phyloP scores from a whole-genome alignment of 2,797 vertebrate genomes.

The Bufotes viridis region DNA sequence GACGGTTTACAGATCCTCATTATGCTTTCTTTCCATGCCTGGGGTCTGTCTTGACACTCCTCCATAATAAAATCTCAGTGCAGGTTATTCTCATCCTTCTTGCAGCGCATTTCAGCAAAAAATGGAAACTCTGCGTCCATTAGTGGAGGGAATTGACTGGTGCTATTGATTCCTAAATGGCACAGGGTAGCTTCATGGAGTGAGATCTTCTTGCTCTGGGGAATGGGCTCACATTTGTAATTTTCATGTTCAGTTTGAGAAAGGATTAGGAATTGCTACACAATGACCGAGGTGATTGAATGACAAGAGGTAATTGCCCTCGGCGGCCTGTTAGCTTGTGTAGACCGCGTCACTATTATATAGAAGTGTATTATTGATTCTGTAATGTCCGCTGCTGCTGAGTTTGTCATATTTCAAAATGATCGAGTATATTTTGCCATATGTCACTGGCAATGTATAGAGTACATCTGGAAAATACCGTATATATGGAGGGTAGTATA shows the following conservation, averaged over 20 bases:
- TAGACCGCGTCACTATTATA: background rate
- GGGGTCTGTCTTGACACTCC: background rate
- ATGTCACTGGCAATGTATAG: background rate
- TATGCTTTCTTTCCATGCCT: background rate
- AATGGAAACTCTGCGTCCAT: conserved; percentile 26
- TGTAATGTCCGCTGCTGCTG: background rate
- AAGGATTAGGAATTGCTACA: conserved; percentile 3
- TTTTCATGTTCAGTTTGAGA: conserved; percentile 43
- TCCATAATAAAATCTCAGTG: conserved; percentile 16
- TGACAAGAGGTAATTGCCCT: conserved; percentile 15
- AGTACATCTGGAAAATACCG: background rate
- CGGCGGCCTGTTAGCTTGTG: background rate
- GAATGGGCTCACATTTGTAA: conserved; percentile 32
- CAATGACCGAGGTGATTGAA: conserved; percentile 32
- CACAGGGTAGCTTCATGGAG: background rate
- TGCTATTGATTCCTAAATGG: conserved; percentile 40
- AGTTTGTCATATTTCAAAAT: background rate
- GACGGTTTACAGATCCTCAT: background rate
- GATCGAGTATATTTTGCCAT: background rate
- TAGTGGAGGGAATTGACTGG: conserved; percentile 16
- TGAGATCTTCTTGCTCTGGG: conserved; percentile 31
- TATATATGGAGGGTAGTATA: background rate
- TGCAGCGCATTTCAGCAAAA: background rate
- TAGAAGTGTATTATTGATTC: conserved; percentile 25
- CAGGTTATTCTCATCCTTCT: conserved; percentile 1